These are phyloP conservation scores for Idaea straminata DNA, from an alignment of 2,888 invertebrate genomes.

Conservation along the genomic window DNA sequence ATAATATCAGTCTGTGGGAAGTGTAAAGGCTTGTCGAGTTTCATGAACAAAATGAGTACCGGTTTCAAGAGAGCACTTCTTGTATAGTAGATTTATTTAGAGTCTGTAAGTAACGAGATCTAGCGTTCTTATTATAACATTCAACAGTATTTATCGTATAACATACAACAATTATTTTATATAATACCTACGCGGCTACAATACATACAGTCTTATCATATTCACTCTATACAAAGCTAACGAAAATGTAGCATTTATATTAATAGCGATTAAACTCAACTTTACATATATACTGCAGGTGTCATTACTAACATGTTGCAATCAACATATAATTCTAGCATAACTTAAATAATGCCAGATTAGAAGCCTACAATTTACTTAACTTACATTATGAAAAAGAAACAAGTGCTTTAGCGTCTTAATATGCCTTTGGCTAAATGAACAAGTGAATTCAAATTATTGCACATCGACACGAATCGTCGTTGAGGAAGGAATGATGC, in stretches of 20 bases:
- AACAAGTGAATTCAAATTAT: constrained; percentile 56
- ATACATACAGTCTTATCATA: constrained; percentile 69
- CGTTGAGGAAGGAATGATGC: constrained; percentile 47
- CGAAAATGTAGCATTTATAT: constrained; percentile 38
- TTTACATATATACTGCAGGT: constrained; percentile 37
- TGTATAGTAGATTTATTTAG: constrained; percentile 29
- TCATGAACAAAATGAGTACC: constrained; percentile 15
- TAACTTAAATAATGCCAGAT: neutral
- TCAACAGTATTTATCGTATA: constrained; percentile 47
- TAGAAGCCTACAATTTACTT: constrained; percentile 16
- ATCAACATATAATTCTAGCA: constrained; percentile 24
- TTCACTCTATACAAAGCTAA: constrained; percentile 55
- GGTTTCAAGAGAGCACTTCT: constrained; percentile 19
- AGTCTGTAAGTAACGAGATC: constrained; percentile 68
- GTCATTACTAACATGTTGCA: constrained; percentile 10
- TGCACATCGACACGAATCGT: constrained; percentile 62
- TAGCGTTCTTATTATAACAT: constrained; percentile 62
- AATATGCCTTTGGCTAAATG: constrained; percentile 66
- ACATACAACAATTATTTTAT: constrained; percentile 48
- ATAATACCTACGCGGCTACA: constrained; percentile 36
- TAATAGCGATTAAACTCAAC: constrained; percentile 28
- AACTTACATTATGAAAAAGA: constrained; percentile 26
- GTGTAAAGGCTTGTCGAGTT: constrained; percentile 33
- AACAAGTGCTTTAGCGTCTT: constrained; percentile 41
- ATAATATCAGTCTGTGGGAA: constrained; percentile 56